Evolutionary conservation across 2,113 vertebrate species (phyloP).

Genomic region (Sterrhoptilus dennistouni): DNA sequence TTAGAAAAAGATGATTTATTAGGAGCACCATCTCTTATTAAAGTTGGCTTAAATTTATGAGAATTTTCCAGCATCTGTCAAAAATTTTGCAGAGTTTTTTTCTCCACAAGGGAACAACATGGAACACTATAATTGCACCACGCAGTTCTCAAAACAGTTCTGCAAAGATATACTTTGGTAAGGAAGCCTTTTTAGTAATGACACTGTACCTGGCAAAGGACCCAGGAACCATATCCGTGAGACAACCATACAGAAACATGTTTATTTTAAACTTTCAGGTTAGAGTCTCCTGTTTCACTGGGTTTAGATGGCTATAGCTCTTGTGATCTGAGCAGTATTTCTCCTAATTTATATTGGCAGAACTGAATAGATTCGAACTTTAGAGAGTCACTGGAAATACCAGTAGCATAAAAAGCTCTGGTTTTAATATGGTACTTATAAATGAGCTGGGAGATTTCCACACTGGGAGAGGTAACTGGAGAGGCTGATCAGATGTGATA

Average conservation of each 20-base stretch:
- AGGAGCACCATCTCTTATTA: neutral
- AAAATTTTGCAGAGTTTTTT: neutral
- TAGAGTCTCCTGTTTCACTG: conserved; percentile 5
- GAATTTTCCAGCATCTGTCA: neutral
- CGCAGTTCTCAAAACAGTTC: neutral
- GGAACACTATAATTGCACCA: neutral
- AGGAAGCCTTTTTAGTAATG: conserved; percentile 4
- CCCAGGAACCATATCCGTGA: neutral
- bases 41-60: conserved; percentile 18
- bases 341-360: neutral
- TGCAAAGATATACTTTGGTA: neutral
- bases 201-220: neutral
- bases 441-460: conserved; percentile 4
- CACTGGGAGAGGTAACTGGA: neutral
- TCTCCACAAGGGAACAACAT: neutral
- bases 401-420: neutral
- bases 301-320: neutral
- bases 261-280: conserved; percentile 14
- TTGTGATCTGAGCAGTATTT: neutral
- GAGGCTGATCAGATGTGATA: neutral
- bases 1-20: neutral
- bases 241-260: neutral
- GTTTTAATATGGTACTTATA: conserved; percentile 27
- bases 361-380: neutral
- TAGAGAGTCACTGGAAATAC: neutral